phyloP scores from a whole-genome alignment of 2,888 invertebrate genomes.

The Calliphora vomitoria region DNA sequence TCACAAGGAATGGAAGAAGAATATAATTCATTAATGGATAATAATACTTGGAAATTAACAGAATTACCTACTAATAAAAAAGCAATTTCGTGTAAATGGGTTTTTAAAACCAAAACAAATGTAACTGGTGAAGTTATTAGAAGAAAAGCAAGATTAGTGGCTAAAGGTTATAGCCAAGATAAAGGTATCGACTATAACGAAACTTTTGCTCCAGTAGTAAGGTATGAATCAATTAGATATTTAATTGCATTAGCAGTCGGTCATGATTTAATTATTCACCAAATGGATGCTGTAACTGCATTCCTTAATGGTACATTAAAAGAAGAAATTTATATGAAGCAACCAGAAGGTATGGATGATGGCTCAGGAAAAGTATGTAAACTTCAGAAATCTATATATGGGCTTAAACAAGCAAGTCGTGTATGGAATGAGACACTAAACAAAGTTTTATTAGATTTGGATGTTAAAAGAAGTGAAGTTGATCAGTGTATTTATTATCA shows the following conservation, averaged over 20 bases:
- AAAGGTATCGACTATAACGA: conserved; percentile 44
- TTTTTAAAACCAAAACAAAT: background rate
- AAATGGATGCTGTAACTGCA: conserved; percentile 4
- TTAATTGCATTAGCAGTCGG: conserved; percentile 15
- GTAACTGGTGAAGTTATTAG: background rate
- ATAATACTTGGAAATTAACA: background rate
- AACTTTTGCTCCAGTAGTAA: conserved; percentile 44
- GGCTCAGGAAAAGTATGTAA: conserved; percentile 1
- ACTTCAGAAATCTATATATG: conserved; percentile 10
- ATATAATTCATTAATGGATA: background rate
- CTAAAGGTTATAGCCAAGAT: conserved; percentile 30
- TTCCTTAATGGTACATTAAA: no score
- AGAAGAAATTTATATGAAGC: no score
- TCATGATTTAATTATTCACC: background rate
- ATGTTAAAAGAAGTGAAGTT: background rate
- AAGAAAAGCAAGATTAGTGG: conserved; percentile 26
- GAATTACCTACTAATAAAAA: conserved; percentile 4
- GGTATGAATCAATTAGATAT: conserved; percentile 43
- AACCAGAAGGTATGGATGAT: no score
- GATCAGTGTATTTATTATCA: conserved; percentile 2
- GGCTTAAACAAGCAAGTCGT: background rate
- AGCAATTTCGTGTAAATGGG: conserved; percentile 19
- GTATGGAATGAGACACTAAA: conserved; percentile 44
- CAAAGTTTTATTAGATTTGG: conserved; percentile 1
- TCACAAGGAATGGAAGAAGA: conserved; percentile 2